A percentile compares a stretch with the other conserved stretches of the same genome.
phyloP scores from a whole-genome alignment of 2,888 invertebrate species.

The Orchesella flavescens region DNA sequence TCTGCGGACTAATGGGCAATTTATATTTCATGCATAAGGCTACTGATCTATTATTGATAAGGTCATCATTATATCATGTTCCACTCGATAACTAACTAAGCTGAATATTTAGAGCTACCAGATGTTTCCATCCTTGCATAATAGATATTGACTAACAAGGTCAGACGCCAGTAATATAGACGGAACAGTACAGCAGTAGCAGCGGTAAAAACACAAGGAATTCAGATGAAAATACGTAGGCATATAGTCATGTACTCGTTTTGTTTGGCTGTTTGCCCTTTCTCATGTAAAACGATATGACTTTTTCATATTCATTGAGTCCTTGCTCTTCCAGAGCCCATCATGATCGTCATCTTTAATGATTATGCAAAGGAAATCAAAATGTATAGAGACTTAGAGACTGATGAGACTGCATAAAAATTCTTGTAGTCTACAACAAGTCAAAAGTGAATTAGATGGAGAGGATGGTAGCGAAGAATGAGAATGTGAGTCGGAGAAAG shows the following conservation, averaged over 20 bases:
- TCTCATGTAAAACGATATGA: not conserved
- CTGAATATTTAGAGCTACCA: too few relatives aligned
- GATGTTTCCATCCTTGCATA: conserved; percentile 1
- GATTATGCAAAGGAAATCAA: not conserved
- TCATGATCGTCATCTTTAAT: not conserved
- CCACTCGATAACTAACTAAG: too few relatives aligned
- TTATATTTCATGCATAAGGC: too few relatives aligned
- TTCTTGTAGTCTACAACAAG: too few relatives aligned
- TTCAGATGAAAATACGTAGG: too few relatives aligned
- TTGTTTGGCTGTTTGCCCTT: conserved; percentile 55
- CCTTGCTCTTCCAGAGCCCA: not conserved
- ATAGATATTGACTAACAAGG: not conserved
- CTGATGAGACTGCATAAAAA: too few relatives aligned
- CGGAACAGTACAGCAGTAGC: too few relatives aligned
- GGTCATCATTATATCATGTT: too few relatives aligned
- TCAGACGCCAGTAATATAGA: not conserved
- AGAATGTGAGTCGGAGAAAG: not conserved
- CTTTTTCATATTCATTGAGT: not conserved
- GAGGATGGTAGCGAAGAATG: not conserved
- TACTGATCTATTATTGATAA: too few relatives aligned
- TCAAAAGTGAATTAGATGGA: not conserved
- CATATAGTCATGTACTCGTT: conserved; percentile 32
- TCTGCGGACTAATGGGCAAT: too few relatives aligned
- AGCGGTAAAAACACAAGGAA: too few relatives aligned
- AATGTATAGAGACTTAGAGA: not conserved